Conservation (phyloP, 2,113 vertebrate genomes). For the Gallinago undulata region DNA sequence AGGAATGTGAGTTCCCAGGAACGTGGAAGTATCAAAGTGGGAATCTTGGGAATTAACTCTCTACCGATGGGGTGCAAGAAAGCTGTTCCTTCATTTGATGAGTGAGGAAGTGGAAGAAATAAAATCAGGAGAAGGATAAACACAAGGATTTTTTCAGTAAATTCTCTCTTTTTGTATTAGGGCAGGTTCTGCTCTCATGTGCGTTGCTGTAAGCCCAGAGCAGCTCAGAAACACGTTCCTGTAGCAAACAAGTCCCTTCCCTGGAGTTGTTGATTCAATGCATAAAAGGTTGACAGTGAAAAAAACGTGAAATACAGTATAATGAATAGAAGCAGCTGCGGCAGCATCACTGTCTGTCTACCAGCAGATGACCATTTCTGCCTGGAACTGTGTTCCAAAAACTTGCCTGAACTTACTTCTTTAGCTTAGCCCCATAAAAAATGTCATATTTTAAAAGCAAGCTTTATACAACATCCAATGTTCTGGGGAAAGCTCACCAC, state of each 20-base stretch:
- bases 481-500: not conserved
- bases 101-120: not conserved
- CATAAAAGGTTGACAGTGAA: not conserved
- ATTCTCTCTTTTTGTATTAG: not conserved
- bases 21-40: conserved; percentile 12
- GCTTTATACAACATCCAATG: not conserved
- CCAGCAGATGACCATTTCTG: not conserved
- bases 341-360: not conserved
- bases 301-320: not conserved
- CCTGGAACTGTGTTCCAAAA: not conserved
- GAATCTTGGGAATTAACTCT: conserved; percentile 24
- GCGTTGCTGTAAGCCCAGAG: not conserved
- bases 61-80: not conserved
- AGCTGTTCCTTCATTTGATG: not conserved
- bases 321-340: not conserved
- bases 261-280: not conserved
- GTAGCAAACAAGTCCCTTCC: not conserved
- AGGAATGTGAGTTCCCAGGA: conserved; percentile 4
- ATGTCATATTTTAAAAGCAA: not conserved
- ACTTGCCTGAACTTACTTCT: not conserved
- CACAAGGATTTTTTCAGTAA: not conserved
- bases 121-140: not conserved
- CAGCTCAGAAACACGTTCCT: not conserved
- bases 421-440: not conserved
- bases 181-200: not conserved